Conservation (phyloP, 2,797 vertebrate species). For the Picus viridis region DNA sequence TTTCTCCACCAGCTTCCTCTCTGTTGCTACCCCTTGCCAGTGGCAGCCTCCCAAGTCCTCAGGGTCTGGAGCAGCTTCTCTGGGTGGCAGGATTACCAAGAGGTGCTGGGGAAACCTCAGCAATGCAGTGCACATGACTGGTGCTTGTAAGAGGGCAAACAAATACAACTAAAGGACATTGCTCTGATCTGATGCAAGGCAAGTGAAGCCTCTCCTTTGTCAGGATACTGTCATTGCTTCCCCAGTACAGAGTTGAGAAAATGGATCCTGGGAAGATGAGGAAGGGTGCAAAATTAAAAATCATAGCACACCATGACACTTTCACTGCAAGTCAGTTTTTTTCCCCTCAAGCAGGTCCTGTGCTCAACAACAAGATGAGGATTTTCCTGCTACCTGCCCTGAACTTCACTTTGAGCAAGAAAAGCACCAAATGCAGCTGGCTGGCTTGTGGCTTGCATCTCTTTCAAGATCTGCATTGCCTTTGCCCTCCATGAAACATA, state of each 20-base stretch:
- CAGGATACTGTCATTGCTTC: neutral
- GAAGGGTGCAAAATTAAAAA: neutral
- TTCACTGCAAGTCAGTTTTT: neutral
- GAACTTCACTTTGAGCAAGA: neutral
- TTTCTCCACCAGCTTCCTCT: neutral
- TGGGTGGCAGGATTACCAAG: neutral
- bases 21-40: neutral
- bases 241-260: neutral
- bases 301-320: neutral
- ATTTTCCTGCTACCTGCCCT: neutral
- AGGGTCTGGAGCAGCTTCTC: neutral
- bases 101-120: conserved; percentile 30
- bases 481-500: neutral
- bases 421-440: neutral
- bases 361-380: neutral
- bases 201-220: neutral
- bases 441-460: neutral
- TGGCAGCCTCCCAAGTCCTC: conserved; percentile 3
- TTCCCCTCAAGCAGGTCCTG: neutral
- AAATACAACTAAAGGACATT: neutral
- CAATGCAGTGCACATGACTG: neutral
- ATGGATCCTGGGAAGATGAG: neutral
- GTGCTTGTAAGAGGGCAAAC: neutral
- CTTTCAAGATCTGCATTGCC: neutral
- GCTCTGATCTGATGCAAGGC: neutral